phyloP scores from a whole-genome alignment of 2,113 vertebrate genomes.

The Bostrychus sinensis region DNA sequence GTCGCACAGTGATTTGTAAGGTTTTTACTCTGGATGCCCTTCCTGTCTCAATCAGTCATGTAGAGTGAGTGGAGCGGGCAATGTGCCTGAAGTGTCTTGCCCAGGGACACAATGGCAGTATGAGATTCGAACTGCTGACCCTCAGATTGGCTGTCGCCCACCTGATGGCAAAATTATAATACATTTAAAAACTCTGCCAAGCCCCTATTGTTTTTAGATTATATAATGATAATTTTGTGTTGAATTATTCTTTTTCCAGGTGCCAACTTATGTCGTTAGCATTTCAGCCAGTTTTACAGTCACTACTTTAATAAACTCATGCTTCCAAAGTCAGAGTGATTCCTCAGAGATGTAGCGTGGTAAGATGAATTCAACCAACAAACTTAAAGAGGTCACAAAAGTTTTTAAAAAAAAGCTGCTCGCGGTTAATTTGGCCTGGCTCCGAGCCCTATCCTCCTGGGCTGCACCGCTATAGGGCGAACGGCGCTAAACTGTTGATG shows the following conservation, averaged over 20 bases:
- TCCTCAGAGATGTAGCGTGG: not conserved
- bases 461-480: constrained; percentile 39
- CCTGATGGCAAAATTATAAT: no score
- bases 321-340: not conserved
- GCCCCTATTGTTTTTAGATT: no score
- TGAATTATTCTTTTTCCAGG: constrained; percentile 15
- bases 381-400: constrained; percentile 24
- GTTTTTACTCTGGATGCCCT: no score
- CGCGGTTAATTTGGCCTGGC: constrained; percentile 30
- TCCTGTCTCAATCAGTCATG: no score
- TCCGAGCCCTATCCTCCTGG: constrained; percentile 45
- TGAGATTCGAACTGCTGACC: no score
- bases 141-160: no score
- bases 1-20: no score
- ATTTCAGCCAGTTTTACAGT: constrained; percentile 32
- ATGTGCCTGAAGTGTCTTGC: no score
- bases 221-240: constrained; percentile 17
- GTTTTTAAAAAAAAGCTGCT: constrained; percentile 16
- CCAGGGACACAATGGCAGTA: no score
- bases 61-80: no score
- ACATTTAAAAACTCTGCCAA: no score
- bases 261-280: constrained; percentile 8
- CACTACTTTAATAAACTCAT: constrained; percentile 18
- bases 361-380: constrained; percentile 20
- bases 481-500: constrained; percentile 56